Evolutionary conservation across 2,113 vertebrate species (phyloP).

Genomic region (human): GRCh38 chr12:121148501-121149000

Average conservation of each 20-base stretch:
- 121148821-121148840: not conserved
- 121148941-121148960: not conserved
- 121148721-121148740: not conserved
- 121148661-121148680: not conserved
- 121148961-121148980: not conserved
- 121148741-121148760: not conserved
- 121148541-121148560: not conserved
- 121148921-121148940: not conserved
- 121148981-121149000: not conserved
- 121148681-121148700: not conserved
- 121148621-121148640: not conserved
- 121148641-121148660: not conserved
- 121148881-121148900: not conserved
- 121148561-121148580: not conserved
- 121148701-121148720: not conserved
- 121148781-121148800: not conserved
- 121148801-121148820: not conserved
- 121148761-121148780: not conserved
- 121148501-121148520: too few species aligned
- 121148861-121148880: not conserved
- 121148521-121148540: not conserved
- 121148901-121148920: not conserved
- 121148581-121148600: not conserved
- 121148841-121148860: not conserved
- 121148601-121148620: not conserved